Conservation (phyloP, 2,888 invertebrate species). For the Eilema griseolum region DNA sequence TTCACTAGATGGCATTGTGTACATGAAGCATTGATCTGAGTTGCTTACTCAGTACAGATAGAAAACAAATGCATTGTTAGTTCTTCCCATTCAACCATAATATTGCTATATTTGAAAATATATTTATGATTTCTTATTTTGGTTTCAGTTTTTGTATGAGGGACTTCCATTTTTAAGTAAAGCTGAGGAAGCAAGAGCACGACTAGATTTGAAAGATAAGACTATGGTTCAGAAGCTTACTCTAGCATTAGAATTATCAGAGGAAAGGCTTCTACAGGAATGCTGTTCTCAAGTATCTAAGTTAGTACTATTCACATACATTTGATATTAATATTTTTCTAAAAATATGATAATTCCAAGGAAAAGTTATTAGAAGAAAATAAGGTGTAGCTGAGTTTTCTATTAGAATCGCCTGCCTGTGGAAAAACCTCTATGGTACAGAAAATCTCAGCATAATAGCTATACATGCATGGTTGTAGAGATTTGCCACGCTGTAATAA, state of each 20-base stretch:
- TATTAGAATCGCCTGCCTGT: too few species aligned
- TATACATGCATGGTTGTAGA: too few species aligned
- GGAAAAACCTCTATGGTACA: too few species aligned
- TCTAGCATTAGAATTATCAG: slow-evolving; percentile 63
- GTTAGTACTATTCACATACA: slow-evolving; percentile 54
- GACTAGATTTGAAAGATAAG: slow-evolving; percentile 67
- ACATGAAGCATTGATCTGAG: too few species aligned
- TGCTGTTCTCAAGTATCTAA: slow-evolving; percentile 76
- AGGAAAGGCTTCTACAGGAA: slow-evolving; percentile 68
- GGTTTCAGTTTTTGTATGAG: slow-evolving; percentile 88
- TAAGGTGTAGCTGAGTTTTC: too few species aligned
- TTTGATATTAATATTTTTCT: neutral
- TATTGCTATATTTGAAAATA: neutral
- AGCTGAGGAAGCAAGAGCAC: slow-evolving; percentile 77
- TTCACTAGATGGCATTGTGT: too few species aligned
- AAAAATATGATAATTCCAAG: too few species aligned
- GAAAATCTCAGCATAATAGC: too few species aligned
- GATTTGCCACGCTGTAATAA: too few species aligned
- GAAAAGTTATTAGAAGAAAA: too few species aligned
- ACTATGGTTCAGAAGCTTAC: slow-evolving; percentile 58
- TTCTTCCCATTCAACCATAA: neutral
- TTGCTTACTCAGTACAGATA: too few species aligned
- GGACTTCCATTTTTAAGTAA: slow-evolving; percentile 90
- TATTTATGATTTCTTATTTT: neutral
- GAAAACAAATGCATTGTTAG: too few species aligned